These are phyloP conservation scores for Actinia equina DNA, from an alignment of 64 coral and sea anemone genomes.

Conservation along the genomic window DNA sequence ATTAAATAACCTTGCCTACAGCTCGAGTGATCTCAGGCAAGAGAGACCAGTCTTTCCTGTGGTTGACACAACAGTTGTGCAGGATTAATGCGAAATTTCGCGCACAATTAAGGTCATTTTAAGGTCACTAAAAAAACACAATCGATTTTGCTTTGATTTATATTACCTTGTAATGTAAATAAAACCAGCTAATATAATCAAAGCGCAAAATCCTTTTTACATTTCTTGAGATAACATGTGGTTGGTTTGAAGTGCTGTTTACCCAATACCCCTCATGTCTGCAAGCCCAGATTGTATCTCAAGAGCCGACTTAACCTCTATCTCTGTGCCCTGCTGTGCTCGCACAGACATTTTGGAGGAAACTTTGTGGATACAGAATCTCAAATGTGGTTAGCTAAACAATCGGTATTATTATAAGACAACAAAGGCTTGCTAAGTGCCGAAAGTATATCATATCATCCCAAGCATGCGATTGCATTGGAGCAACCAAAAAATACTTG, in stretches of 20 bases:
- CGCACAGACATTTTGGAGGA: not conserved
- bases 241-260: not conserved
- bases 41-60: not conserved
- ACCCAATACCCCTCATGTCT: not conserved
- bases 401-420: not conserved
- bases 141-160: not conserved
- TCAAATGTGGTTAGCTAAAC: not conserved
- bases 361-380: not conserved
- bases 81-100: not conserved
- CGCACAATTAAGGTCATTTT: not conserved
- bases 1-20: not conserved
- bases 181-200: not conserved
- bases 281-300: not conserved
- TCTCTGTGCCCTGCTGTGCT: not conserved
- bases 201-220: not conserved
- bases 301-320: not conserved
- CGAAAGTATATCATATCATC: no score
- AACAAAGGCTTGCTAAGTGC: not conserved
- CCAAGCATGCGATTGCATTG: no score
- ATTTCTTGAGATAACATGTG: not conserved
- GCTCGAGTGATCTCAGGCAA: not conserved
- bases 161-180: constrained; percentile 1
- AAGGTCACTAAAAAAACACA: not conserved
- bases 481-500: no score
- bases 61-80: not conserved